These are phyloP conservation scores for Scylla paramamosain DNA, from an alignment of 1,140 invertebrate genomes.

Conservation along the genomic window DNA sequence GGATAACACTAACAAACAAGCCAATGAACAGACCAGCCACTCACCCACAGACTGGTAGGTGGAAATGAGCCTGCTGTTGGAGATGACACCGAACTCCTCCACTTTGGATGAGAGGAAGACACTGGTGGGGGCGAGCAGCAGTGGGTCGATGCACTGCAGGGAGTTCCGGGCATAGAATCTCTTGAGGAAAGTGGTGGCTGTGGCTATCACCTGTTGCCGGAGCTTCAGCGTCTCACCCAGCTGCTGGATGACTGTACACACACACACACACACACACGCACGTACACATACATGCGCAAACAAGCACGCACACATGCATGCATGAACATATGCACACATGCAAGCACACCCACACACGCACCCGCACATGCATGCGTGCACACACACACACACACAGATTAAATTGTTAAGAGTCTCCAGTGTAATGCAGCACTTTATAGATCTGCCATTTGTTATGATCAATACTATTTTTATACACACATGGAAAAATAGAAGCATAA, in stretches of 20 bases:
- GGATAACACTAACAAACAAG: neutral
- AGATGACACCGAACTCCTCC: conserved; percentile 99
- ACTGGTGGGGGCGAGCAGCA: conserved; percentile 97
- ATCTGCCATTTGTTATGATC: no score
- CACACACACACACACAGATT: conserved; percentile 26
- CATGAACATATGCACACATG: neutral
- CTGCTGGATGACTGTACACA: conserved; percentile 88
- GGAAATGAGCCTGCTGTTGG: conserved; percentile 95
- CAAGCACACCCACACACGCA: neutral
- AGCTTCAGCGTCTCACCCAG: conserved; percentile 97
- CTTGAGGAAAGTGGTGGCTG: conserved; percentile 99
- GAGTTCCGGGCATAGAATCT: conserved; percentile 99
- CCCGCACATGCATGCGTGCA: neutral
- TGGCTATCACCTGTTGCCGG: conserved; percentile 99
- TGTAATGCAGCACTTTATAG: no score
- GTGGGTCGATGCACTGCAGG: conserved; percentile 98
- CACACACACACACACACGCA: no score
- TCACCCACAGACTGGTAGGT: conserved; percentile 96
- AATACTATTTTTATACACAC: no score
- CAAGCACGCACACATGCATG: neutral
- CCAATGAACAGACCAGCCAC: conserved; percentile 76
- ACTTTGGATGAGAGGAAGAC: conserved; percentile 99
- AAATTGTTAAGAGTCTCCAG: no score
- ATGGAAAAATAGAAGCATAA: no score
- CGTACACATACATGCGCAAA: neutral